Evolutionary conservation across 53 echinoderm and acorn worm species (phyloP).

Genomic region (Luidia sarsii): DNA sequence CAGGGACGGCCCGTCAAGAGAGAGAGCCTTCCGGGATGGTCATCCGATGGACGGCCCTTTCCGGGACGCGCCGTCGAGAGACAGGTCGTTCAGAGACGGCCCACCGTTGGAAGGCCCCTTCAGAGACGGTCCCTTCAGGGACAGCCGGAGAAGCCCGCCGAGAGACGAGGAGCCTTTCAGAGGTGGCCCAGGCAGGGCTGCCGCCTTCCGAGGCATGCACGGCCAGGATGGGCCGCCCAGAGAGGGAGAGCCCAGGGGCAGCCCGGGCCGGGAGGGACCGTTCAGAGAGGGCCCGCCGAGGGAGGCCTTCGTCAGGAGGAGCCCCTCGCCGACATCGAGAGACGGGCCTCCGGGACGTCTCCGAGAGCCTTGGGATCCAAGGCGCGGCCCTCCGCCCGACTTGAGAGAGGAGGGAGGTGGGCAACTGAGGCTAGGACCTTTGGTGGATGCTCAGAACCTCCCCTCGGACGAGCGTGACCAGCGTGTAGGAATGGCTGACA

Average conservation of each 20-base stretch:
- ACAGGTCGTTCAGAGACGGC: neutral
- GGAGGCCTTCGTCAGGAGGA: neutral
- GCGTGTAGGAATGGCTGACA: slow-evolving; percentile 3
- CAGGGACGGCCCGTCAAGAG: neutral
- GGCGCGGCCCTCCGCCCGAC: slow-evolving; percentile 21
- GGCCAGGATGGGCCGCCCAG: neutral
- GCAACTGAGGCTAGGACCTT: slow-evolving; percentile 29
- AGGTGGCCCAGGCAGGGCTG: neutral
- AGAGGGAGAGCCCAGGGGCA: neutral
- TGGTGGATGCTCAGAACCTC: slow-evolving; percentile 26
- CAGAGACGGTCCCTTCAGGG: slow-evolving; percentile 25
- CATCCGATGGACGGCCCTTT: neutral
- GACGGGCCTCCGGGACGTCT: slow-evolving; percentile 16
- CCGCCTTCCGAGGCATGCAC: neutral
- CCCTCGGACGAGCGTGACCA: neutral
- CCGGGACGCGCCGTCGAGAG: slow-evolving; percentile 21
- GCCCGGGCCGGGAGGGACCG: neutral
- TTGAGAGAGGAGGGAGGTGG: slow-evolving; percentile 13
- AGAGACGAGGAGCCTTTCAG: neutral
- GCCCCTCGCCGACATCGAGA: neutral
- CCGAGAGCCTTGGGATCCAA: slow-evolving; percentile 16
- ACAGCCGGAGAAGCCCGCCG: neutral
- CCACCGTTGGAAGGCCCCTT: neutral
- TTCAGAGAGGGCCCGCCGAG: slow-evolving; percentile 19
- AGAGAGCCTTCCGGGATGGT: slow-evolving; percentile 1